Percentiles rank a stretch among this genome's conserved stretches.
phyloP scores from a whole-genome alignment of 1,140 invertebrate species.

The Leptinotarsa defecta region DNA sequence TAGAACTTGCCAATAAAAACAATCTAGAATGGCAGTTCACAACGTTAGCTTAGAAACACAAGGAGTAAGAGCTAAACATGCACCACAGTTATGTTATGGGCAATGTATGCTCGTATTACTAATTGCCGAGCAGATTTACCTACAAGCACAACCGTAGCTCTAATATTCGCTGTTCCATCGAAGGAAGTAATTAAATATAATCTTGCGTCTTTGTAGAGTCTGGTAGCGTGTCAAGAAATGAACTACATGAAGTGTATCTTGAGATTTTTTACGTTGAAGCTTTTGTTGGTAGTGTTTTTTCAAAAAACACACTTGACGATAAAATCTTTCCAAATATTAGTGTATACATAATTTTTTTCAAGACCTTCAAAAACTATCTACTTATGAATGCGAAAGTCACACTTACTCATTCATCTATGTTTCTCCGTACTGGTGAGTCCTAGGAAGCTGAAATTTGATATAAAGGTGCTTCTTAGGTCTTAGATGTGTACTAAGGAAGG shows the following conservation, averaged over 20 bases:
- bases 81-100: conserved; percentile 11
- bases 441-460: no score
- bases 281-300: no score
- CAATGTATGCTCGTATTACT: conserved; percentile 7
- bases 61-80: not conserved
- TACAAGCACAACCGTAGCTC: not conserved
- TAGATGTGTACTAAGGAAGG: no score
- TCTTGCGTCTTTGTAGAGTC: not conserved
- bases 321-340: no score
- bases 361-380: no score
- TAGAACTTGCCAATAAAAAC: not conserved
- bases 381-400: no score
- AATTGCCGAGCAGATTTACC: conserved; percentile 1
- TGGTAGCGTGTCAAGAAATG: not conserved
- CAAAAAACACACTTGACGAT: no score
- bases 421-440: no score
- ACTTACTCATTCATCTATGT: no score
- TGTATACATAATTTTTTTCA: no score
- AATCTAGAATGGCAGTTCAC: not conserved
- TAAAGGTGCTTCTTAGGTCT: no score
- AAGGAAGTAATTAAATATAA: conserved; percentile 20
- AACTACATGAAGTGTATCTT: not conserved
- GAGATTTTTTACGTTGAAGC: no score
- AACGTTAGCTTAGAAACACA: not conserved
- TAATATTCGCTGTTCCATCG: conserved; percentile 3